Evolutionary conservation across 2,888 invertebrate species (phyloP).

Genomic region (Pardosa pseudoannulata): DNA sequence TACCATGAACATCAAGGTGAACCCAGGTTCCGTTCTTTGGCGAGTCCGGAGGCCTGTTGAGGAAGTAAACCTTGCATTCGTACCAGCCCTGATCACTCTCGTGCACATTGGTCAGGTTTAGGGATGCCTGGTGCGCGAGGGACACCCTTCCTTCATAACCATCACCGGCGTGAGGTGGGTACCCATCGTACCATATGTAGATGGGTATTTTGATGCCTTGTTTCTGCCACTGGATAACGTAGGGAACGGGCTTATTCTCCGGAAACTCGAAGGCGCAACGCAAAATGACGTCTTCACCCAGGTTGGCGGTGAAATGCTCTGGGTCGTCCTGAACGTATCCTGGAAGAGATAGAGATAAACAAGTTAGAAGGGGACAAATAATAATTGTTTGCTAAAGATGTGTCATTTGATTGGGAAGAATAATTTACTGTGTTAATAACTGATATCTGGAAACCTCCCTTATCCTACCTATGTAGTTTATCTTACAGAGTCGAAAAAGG

Average conservation of each 20-base stretch:
- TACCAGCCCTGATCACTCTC: conserved; percentile 98
- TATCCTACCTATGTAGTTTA: too few species aligned
- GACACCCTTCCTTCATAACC: conserved; percentile 95
- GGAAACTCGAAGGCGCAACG: conserved; percentile 98
- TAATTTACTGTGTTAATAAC: too few species aligned
- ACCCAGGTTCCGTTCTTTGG: conserved; percentile 94
- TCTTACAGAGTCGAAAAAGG: too few species aligned
- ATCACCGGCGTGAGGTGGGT: conserved; percentile 96
- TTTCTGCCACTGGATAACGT: conserved; percentile 99
- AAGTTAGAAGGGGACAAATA: too few species aligned
- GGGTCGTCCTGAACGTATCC: conserved; percentile 55
- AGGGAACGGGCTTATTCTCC: conserved; percentile 84
- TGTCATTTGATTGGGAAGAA: too few species aligned
- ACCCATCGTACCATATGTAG: conserved; percentile 98
- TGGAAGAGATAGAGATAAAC: too few species aligned
- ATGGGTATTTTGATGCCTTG: conserved; percentile 97
- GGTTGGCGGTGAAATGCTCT: conserved; percentile 86
- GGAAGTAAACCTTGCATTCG: conserved; percentile 91
- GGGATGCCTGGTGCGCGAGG: conserved; percentile 91
- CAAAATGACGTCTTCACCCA: conserved; percentile 96
- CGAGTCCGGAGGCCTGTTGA: conserved; percentile 79
- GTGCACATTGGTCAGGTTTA: conserved; percentile 95
- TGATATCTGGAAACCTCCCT: too few species aligned
- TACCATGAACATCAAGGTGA: conserved; percentile 88
- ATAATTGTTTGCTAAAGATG: too few species aligned